These are phyloP conservation scores for Ataeniobius toweri DNA, from an alignment of 2,797 vertebrate genomes.

Conservation along the genomic window DNA sequence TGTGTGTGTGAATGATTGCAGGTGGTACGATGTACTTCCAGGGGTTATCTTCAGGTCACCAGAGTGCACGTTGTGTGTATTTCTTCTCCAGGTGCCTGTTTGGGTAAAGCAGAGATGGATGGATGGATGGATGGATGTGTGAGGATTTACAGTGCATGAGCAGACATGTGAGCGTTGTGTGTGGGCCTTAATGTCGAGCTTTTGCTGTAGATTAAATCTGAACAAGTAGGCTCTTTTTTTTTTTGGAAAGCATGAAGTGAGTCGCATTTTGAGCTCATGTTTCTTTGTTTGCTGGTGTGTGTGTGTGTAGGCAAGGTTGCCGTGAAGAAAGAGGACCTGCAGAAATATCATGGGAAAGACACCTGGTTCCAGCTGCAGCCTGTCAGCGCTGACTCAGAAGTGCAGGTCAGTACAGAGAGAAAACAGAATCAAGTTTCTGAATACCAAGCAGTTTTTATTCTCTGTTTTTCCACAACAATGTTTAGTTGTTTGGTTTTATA, in stretches of 20 bases:
- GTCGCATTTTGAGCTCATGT: constrained; percentile 31
- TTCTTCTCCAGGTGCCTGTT: constrained; percentile 27
- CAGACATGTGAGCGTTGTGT: constrained; percentile 20
- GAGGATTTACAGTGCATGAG: constrained; percentile 26
- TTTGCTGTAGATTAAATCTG: constrained; percentile 14
- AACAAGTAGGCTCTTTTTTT: constrained; percentile 14
- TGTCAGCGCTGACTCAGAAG: constrained; percentile 97
- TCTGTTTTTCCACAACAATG: constrained; percentile 14
- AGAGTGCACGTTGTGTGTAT: neutral
- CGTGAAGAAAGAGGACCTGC: constrained; percentile 96
- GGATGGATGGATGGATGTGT: neutral
- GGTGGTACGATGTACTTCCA: constrained; percentile 13
- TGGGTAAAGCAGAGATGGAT: constrained; percentile 12
- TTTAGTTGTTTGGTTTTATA: constrained; percentile 4
- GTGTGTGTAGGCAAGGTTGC: constrained; percentile 91
- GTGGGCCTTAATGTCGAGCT: constrained; percentile 14
- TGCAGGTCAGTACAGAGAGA: constrained; percentile 87
- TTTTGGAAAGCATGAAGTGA: constrained; percentile 6
- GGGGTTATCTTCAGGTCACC: constrained; percentile 35
- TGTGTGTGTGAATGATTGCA: constrained; percentile 14
- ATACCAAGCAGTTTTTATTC: constrained; percentile 5
- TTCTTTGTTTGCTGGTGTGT: constrained; percentile 41
- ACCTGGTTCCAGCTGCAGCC: constrained; percentile 98
- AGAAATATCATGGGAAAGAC: constrained; percentile 97
- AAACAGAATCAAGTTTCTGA: constrained; percentile 8